Evolutionary conservation across 2,888 invertebrate species (phyloP), one percentile per base, ranked within the genome.

Genomic region (Shargacucullia verbasci): DNA sequence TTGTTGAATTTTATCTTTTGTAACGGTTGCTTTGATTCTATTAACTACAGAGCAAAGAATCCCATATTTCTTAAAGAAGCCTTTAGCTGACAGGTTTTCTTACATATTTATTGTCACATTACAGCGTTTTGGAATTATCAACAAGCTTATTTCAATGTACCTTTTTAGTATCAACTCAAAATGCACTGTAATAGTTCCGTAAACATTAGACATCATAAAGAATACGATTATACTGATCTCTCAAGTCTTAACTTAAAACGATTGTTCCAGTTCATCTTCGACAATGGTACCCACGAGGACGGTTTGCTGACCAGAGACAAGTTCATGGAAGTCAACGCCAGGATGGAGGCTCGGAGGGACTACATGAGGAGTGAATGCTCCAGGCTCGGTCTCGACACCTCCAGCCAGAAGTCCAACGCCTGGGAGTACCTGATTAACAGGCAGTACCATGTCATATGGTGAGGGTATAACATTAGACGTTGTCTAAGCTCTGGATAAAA

Each of bases 341-440:
- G 96, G 65, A 94, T 97, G 92, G 93, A 94, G 40, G 91, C 88
- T 40, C 88, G 97, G 40, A 90, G 95, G 46, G 94, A 94, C 49
- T 95, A 94, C 79, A 82, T 96, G 70, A 92, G 94, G 63, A 92
- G 90, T 58, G 94, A 95, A 59, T 97, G 97, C 81, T 91, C 94
- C n/a, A 91, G 91, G 57, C 89, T 95, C 37, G 95, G 96, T 25
- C 90, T 96, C 39, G 95, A 96, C 78, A 90, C 94, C 59, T 91
- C 94, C 33, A 95, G 95, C 14, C 95, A 96, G 73, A 96, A 96
- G 80, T 96, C 97, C 25, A 97, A 97, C 80, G 96, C 97, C 11
- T 97, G 97, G 98, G 97, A 98, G 87, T 98, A 97, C 87, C 95
- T 98, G 81, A 96, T 97, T 79, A 97, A 97, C 88, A 95, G 95